Evolutionary conservation across 2,113 vertebrate genomes (phyloP).

Genomic region (Myanophis thanlyinensis): DNA sequence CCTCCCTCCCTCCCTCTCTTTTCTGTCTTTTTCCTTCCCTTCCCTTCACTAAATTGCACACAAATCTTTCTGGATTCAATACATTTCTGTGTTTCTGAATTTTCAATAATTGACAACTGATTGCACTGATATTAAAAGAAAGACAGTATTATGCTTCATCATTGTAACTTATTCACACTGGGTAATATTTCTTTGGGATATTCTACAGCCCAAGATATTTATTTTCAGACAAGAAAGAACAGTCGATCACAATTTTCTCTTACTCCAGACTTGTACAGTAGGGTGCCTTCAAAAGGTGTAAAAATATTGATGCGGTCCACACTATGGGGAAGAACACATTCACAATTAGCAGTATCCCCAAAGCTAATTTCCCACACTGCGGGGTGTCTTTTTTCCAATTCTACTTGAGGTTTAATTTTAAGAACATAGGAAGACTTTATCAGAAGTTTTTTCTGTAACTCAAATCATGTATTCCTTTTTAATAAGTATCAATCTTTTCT

Average conservation of each 20-base stretch:
- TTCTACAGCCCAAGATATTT: not conserved
- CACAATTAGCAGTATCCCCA: not conserved
- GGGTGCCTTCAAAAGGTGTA: conserved; percentile 6
- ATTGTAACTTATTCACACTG: not conserved
- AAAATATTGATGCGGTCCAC: not conserved
- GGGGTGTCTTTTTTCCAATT: not conserved
- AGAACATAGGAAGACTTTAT: conserved; percentile 10
- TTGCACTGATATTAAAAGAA: not conserved
- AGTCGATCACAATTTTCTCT: not conserved
- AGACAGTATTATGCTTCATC: not conserved
- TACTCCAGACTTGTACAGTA: not conserved
- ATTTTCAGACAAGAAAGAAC: not conserved
- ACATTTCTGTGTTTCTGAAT: not conserved
- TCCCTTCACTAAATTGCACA: not conserved
- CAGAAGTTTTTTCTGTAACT: not conserved
- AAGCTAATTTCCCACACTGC: conserved; percentile 9
- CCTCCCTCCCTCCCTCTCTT: too few species aligned
- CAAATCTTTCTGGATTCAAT: not conserved
- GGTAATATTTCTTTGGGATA: not conserved
- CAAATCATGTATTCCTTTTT: not conserved
- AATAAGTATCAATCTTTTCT: conserved; percentile 8
- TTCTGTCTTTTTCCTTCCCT: too few species aligned
- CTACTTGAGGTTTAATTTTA: conserved; percentile 19
- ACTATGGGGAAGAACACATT: not conserved
- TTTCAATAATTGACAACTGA: not conserved